Evolutionary conservation across 2,113 vertebrate genomes (phyloP).

Genomic region (Eolophus roseicapilla): DNA sequence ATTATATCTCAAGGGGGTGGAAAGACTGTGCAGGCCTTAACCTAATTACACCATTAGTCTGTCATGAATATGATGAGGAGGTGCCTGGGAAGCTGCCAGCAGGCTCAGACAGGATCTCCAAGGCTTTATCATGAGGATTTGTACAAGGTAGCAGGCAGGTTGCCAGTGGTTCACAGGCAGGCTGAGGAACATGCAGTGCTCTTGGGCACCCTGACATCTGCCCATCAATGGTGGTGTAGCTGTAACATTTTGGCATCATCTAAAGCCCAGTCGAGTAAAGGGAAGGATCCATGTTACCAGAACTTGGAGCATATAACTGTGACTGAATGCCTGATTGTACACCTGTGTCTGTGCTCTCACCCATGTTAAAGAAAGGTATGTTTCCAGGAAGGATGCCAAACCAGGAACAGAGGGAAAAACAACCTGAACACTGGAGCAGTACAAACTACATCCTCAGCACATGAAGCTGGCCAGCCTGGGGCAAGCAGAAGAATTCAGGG

Average conservation of each 20-base stretch:
- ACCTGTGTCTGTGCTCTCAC: not conserved
- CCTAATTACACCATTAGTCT: not conserved
- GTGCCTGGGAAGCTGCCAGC: not conserved
- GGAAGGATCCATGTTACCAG: not conserved
- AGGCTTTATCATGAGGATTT: not conserved
- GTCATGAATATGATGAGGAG: not conserved
- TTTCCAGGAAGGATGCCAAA: not conserved
- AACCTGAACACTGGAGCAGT: not conserved
- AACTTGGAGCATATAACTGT: not conserved
- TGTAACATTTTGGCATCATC: not conserved
- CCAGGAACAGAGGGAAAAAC: not conserved
- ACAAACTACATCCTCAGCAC: accelerated
- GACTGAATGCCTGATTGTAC: not conserved
- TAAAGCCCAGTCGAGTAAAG: not conserved
- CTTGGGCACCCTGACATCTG: not conserved
- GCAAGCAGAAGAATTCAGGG: not conserved
- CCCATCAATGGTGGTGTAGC: not conserved
- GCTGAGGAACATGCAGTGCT: not conserved
- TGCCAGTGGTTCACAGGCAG: not conserved
- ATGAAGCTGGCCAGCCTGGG: not conserved
- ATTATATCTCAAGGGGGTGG: not conserved
- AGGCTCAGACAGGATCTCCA: not conserved
- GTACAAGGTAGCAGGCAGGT: not conserved
- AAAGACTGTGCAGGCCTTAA: not conserved
- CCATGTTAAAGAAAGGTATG: accelerated